Evolutionary conservation across 1,140 invertebrate genomes (phyloP).

Genomic region (Dufourea novaeangliae): DNA sequence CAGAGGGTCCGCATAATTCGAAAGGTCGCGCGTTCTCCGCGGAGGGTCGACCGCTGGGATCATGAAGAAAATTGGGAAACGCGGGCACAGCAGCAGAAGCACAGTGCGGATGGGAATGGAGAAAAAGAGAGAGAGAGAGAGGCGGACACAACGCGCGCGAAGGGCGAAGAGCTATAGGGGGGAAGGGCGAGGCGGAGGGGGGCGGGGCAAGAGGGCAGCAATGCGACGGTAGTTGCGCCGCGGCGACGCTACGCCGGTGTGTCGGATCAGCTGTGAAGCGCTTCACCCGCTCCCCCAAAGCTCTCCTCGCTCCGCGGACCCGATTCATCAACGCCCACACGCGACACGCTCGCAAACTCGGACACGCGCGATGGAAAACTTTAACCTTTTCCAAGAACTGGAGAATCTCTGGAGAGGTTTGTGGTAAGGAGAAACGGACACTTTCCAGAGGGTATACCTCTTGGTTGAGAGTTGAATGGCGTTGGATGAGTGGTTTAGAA

Average conservation of each 20-base stretch:
- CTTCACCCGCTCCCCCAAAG: neutral
- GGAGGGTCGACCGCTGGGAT: neutral
- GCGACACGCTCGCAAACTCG: neutral
- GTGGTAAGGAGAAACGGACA: no score
- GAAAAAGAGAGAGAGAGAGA: neutral
- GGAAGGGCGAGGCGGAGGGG: neutral
- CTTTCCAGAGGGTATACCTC: no score
- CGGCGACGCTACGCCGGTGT: conserved; percentile 61
- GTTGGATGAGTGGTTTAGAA: no score
- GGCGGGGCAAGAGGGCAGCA: conserved; percentile 57
- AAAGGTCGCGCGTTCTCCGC: neutral
- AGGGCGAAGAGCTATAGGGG: neutral
- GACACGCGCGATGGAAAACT: neutral
- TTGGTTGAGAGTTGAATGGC: no score
- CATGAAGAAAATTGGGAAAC: conserved; percentile 18
- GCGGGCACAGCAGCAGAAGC: neutral
- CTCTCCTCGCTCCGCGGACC: neutral
- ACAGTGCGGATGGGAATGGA: neutral
- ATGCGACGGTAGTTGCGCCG: conserved; percentile 72
- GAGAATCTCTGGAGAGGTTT: no score
- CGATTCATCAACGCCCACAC: conserved; percentile 5
- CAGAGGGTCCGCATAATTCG: conserved; percentile 19
- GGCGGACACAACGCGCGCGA: neutral
- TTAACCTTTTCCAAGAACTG: neutral
- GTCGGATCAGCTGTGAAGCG: conserved; percentile 73